Conservation (phyloP, 2,113 vertebrate genomes). For the Esox niger region DNA sequence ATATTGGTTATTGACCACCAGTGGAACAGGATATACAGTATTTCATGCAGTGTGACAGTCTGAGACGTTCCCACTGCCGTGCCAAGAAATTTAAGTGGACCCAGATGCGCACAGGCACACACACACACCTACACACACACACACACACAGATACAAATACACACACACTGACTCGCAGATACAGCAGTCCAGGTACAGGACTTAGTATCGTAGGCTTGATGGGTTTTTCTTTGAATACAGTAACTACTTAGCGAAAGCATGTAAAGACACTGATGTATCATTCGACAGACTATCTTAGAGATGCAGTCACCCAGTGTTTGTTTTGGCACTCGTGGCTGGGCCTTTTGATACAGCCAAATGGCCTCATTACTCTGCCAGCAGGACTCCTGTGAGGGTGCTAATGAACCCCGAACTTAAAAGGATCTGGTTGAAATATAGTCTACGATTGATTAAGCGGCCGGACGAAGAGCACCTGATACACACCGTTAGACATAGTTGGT, state of each 20-base stretch:
- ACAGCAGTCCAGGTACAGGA: background rate
- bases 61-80: background rate
- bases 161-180: background rate
- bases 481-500: too few relatives aligned
- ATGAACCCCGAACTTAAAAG: too few relatives aligned
- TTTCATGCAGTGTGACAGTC: background rate
- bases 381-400: too few relatives aligned
- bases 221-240: too few relatives aligned
- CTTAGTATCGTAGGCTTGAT: background rate
- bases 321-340: background rate
- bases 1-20: background rate
- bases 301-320: too few relatives aligned
- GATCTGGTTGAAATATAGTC: too few relatives aligned
- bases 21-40: background rate
- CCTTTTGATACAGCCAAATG: conserved; percentile 29
- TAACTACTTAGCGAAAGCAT: too few relatives aligned
- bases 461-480: too few relatives aligned
- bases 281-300: too few relatives aligned
- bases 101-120: background rate
- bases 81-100: background rate
- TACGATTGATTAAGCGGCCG: too few relatives aligned
- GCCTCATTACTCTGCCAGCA: conserved; percentile 15
- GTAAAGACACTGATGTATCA: too few relatives aligned
- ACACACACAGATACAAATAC: background rate
- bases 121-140: background rate